Base-by-base conservation (phyloP, 1,140 invertebrate species). In the Subanguina moxae region DNA sequence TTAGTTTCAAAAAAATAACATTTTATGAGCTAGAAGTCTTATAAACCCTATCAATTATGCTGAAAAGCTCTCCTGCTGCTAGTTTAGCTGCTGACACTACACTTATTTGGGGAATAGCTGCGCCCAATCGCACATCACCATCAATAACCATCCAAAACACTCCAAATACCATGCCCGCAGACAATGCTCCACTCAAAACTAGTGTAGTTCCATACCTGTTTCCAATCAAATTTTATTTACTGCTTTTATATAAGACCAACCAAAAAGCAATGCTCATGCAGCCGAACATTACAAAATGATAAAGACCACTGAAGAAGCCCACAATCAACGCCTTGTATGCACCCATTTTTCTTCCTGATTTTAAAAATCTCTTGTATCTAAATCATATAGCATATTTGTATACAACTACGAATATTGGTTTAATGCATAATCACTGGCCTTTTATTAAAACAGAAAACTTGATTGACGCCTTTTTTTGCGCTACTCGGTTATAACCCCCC, bases 41-140 rank as follows among this genome's bases (percentile, higher is more conserved):
- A 62, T 28, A 7, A 15, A 71, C 85, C 64, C 88, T 82, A 77
- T 91, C 89, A 32, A 94, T 88, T 8, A 93, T 86, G 43, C 86
- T 83, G 82, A 90, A 94, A 45, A 94, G 86, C 52, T 87, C 88
- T 13, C 86, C 86, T 0, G 91, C 92, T 13, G 91, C 88, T 38
- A 90, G 90, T 67, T 88, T 84, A 0, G 90, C 70, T 21, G 45
- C 42, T 13, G 73, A 17, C 11, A 72, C 64, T 0, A 67, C 30
- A 23, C 19, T 38, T 19, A 72, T 48, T 30, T 72, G 64, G n/a
- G 70, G 70, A 38, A 72, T 43, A 1, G 70, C 70, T 43, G 21
- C 15, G 11, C 70, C 70, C 11, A 72, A 21, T 56, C 70, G 19
- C 9, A 73, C 52, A 23, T 64, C 62, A 7, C 70, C 70, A 62